These are phyloP conservation scores for Remorina albescens DNA, from an alignment of 2,797 vertebrate genomes.

Conservation along the genomic window DNA sequence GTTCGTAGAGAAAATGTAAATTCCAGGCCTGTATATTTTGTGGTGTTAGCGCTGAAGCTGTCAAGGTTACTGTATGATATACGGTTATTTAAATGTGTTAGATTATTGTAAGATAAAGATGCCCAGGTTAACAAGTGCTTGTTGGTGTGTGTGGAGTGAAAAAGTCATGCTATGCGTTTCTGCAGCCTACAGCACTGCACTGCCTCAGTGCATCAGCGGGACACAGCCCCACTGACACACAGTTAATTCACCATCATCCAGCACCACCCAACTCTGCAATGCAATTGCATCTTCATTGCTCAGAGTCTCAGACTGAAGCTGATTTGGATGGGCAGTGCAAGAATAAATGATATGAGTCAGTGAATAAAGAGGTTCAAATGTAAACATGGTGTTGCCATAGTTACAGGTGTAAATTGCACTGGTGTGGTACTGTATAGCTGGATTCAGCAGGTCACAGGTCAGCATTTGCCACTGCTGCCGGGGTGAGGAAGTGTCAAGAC, in stretches of 20 bases:
- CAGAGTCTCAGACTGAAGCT: conserved; percentile 13
- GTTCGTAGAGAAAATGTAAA: conserved; percentile 4
- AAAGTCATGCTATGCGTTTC: conserved; percentile 27
- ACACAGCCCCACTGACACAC: background rate
- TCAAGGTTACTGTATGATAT: background rate
- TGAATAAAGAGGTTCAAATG: conserved; percentile 29
- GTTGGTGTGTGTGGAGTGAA: conserved; percentile 30
- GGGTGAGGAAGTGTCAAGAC: conserved; percentile 67
- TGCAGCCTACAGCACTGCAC: conserved; percentile 12
- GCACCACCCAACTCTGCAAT: conserved; percentile 5
- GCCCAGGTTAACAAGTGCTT: background rate
- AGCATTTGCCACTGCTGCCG: conserved; percentile 13
- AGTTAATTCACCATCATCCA: conserved; percentile 15
- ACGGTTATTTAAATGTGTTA: background rate
- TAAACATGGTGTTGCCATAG: conserved; percentile 63
- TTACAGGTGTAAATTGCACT: conserved; percentile 41
- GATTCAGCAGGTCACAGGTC: conserved; percentile 49
- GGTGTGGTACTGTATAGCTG: conserved; percentile 41
- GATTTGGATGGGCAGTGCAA: conserved; percentile 18
- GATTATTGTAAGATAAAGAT: background rate
- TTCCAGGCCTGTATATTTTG: background rate
- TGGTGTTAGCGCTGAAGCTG: background rate
- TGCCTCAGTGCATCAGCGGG: background rate
- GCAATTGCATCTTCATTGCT: conserved; percentile 12
- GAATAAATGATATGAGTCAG: conserved; percentile 4